Percentiles rank a stretch among this genome's conserved stretches.
Conservation (phyloP, 2,888 invertebrate genomes). For the Plebejus melissa region DNA sequence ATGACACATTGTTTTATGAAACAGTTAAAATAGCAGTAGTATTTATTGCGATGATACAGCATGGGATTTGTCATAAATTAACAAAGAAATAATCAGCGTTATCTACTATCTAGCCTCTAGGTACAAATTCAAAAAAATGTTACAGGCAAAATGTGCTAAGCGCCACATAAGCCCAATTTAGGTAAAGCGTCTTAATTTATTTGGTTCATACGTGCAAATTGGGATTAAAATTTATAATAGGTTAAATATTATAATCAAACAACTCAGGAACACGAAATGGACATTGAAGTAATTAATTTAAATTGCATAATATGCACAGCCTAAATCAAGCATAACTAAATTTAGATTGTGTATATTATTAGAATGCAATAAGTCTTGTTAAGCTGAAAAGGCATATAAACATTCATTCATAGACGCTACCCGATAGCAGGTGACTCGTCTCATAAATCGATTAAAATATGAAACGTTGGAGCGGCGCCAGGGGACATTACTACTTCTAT, state of each 20-base stretch:
- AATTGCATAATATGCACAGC: too few species aligned
- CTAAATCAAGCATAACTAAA: too few species aligned
- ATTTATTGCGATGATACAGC: slow-evolving; percentile 1
- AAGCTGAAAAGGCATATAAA: neutral
- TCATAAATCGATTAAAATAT: slow-evolving; percentile 29
- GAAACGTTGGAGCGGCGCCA: slow-evolving; percentile 30
- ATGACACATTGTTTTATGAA: slow-evolving; percentile 16
- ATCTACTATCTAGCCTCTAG: neutral
- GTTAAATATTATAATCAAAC: too few species aligned
- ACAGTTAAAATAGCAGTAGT: slow-evolving; percentile 15
- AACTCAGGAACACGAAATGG: too few species aligned
- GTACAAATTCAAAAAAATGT: neutral
- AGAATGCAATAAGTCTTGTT: neutral
- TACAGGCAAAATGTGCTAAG: too few species aligned
- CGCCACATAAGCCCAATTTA: neutral
- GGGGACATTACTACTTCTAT: slow-evolving; percentile 22
- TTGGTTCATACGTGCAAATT: too few species aligned
- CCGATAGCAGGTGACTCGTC: slow-evolving; percentile 31
- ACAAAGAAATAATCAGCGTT: neutral
- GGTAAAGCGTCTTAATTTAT: neutral
- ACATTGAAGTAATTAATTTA: too few species aligned
- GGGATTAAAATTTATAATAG: too few species aligned
- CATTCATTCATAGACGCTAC: slow-evolving; percentile 44
- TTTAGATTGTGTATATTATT: too few species aligned
- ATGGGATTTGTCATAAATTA: neutral